phyloP scores from a whole-genome alignment of 2,888 invertebrate species.

The Lithophane ornitopus region DNA sequence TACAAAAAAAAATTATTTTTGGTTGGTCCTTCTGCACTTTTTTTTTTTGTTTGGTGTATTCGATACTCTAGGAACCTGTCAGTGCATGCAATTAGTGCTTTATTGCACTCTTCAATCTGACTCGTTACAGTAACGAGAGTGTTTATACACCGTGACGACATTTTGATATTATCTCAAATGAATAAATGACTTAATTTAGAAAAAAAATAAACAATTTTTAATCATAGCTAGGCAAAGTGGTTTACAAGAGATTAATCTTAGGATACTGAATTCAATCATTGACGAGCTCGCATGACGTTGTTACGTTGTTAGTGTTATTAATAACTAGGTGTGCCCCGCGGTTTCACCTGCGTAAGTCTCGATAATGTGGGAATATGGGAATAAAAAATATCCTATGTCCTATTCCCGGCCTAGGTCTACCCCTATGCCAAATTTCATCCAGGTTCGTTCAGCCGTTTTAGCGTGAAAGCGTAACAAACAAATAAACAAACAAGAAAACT shows the following conservation, averaged over 20 bases:
- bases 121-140: constrained; percentile 45
- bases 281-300: neutral
- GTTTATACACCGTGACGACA: constrained; percentile 18
- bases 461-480: too few relatives aligned
- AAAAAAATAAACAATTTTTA: neutral
- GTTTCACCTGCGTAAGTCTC: too few relatives aligned
- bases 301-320: neutral
- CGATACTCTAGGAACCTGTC: constrained; percentile 30
- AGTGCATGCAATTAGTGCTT: constrained; percentile 57
- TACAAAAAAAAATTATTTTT: neutral
- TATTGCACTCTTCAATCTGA: constrained; percentile 58
- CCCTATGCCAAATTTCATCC: too few relatives aligned
- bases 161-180: constrained; percentile 33
- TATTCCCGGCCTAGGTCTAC: too few relatives aligned
- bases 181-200: constrained; percentile 25
- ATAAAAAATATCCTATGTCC: too few relatives aligned
- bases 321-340: too few relatives aligned
- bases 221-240: neutral
- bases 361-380: too few relatives aligned
- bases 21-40: constrained; percentile 16
- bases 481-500: too few relatives aligned
- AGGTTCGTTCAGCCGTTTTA: too few relatives aligned
- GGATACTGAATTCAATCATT: constrained; percentile 19
- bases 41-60: neutral
- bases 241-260: constrained; percentile 9